These are phyloP conservation scores for Zosterops borbonicus DNA, from an alignment of 2,113 vertebrate genomes.

Conservation along the genomic window DNA sequence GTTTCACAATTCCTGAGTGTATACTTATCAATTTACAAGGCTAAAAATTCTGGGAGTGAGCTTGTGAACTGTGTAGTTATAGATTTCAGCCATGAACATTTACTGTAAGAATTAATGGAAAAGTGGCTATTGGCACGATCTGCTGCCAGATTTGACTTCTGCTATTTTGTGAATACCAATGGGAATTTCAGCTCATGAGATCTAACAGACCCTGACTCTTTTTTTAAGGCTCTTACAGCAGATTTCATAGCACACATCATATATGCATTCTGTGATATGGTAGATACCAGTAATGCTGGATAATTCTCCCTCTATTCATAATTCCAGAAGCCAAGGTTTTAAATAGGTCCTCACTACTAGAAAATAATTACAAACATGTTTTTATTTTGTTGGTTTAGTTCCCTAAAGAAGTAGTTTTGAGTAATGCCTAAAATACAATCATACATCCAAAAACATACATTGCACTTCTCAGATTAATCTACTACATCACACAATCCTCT, in stretches of 20 bases:
- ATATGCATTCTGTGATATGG: background rate
- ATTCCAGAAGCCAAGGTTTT: background rate
- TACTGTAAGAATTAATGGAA: background rate
- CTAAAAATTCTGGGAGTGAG: background rate
- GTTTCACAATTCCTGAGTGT: slow-evolving; percentile 35
- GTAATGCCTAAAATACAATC: background rate
- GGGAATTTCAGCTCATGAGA: background rate
- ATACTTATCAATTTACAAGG: slow-evolving; percentile 42
- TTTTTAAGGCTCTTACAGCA: background rate
- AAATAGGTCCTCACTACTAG: background rate
- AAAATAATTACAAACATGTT: background rate
- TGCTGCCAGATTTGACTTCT: background rate
- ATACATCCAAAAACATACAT: background rate
- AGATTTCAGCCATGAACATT: slow-evolving; percentile 9
- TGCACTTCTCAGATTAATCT: background rate
- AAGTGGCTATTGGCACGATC: slow-evolving; percentile 8
- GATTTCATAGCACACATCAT: background rate
- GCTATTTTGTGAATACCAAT: background rate
- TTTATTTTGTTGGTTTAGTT: background rate
- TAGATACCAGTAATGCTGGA: background rate
- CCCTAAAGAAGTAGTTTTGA: background rate
- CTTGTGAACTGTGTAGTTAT: background rate
- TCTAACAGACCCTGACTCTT: background rate
- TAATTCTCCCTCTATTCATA: background rate
- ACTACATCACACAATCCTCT: background rate